These are phyloP conservation scores for Sarcophaga carnaria DNA, from an alignment of 2,888 invertebrate species.

Conservation along the genomic window DNA sequence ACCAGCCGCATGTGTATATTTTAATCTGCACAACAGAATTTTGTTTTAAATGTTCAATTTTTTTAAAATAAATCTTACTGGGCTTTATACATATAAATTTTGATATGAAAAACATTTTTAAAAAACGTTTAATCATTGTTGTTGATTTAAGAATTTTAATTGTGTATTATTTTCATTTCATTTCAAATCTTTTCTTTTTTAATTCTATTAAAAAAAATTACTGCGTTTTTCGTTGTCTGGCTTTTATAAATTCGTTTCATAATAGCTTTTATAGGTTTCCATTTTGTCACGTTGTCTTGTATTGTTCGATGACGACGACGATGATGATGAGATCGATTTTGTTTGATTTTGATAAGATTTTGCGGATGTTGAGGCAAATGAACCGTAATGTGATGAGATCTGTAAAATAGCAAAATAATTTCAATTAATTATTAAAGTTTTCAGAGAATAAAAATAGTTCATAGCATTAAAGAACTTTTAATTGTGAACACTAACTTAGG, in stretches of 20 bases:
- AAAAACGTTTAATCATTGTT: slow-evolving; percentile 30
- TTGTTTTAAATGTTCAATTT: not conserved
- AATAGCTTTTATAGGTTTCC: slow-evolving; percentile 79
- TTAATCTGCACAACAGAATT: not conserved
- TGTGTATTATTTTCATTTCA: slow-evolving; percentile 23
- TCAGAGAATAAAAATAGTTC: too few relatives aligned
- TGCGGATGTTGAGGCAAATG: slow-evolving; percentile 61
- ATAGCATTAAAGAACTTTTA: too few relatives aligned
- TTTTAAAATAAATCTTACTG: not conserved
- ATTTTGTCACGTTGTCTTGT: slow-evolving; percentile 75
- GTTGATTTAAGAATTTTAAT: slow-evolving; percentile 4
- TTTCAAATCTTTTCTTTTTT: slow-evolving; percentile 6
- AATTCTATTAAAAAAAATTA: slow-evolving; percentile 27
- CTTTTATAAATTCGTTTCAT: slow-evolving; percentile 80
- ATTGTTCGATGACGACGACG: slow-evolving; percentile 38
- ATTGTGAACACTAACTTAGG: too few relatives aligned
- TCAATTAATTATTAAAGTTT: slow-evolving; percentile 8
- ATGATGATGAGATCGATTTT: slow-evolving; percentile 61
- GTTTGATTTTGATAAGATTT: slow-evolving; percentile 66
- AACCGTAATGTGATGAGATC: slow-evolving; percentile 73
- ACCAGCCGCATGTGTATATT: too few relatives aligned
- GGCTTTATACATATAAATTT: not conserved
- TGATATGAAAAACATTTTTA: not conserved
- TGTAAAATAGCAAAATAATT: slow-evolving; percentile 61
- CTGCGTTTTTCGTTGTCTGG: slow-evolving; percentile 15